These are phyloP conservation scores for Eclectus roratus DNA, from an alignment of 2,113 vertebrate genomes.

Conservation along the genomic window DNA sequence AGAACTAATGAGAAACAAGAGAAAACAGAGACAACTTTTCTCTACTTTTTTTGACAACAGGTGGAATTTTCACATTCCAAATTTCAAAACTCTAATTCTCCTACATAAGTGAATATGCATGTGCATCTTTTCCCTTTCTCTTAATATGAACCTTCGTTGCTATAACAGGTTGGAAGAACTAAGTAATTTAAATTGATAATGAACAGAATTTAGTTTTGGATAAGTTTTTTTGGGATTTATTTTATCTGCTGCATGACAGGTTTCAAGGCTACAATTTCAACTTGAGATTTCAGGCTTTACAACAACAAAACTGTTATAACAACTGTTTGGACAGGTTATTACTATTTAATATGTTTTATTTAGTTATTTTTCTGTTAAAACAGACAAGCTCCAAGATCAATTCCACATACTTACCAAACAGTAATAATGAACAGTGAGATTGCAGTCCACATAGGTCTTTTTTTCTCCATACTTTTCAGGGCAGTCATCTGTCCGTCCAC, in stretches of 20 bases:
- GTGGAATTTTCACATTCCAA: not conserved
- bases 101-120: not conserved
- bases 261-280: not conserved
- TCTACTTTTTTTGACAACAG: not conserved
- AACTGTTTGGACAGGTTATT: not conserved
- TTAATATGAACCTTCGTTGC: not conserved
- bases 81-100: not conserved
- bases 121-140: not conserved
- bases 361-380: not conserved
- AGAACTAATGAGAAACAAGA: not conserved
- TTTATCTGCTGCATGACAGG: not conserved
- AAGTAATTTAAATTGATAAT: not conserved
- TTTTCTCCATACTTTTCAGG: conserved; percentile 91
- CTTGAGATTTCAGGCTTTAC: not conserved
- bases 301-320: not conserved
- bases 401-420: conserved; percentile 85
- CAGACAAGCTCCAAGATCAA: not conserved
- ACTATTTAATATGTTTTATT: not conserved
- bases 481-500: conserved; percentile 84
- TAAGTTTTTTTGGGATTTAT: not conserved
- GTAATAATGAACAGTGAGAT: conserved; percentile 90
- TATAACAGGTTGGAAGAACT: not conserved
- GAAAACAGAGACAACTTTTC: not conserved
- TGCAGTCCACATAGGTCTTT: conserved; percentile 77
- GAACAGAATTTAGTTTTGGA: not conserved